Evolutionary conservation across 2,113 vertebrate species (phyloP).

Genomic region (Cyrtonyx montezumae): DNA sequence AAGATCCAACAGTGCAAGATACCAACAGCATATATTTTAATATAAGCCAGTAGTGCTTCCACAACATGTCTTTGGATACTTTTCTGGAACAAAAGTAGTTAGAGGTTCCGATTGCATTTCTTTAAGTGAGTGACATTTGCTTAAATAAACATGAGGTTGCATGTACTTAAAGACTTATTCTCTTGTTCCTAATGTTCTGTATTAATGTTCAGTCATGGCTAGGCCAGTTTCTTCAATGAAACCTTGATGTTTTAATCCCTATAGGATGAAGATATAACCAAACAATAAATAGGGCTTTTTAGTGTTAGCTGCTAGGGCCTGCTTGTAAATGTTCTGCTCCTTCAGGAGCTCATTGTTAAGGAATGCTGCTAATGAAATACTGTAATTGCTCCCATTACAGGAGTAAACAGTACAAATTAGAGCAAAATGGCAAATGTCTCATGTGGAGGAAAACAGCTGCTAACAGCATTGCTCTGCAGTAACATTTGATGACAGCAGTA

Average conservation of each 20-base stretch:
- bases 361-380: not conserved
- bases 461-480: not conserved
- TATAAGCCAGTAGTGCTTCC: not conserved
- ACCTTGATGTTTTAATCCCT: not conserved
- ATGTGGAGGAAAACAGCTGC: not conserved
- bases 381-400: not conserved
- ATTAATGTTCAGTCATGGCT: not conserved
- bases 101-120: not conserved
- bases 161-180: not conserved
- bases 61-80: not conserved
- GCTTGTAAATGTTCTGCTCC: not conserved
- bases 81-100: not conserved
- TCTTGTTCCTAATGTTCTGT: not conserved
- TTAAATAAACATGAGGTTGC: not conserved
- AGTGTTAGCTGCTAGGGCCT: not conserved
- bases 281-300: not conserved
- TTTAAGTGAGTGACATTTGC: accelerated
- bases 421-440: not conserved
- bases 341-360: not conserved
- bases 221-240: not conserved
- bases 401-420: constrained; percentile 13
- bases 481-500: not conserved
- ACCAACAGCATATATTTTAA: not conserved
- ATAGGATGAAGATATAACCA: not conserved
- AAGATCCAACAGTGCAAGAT: not conserved